phyloP scores from a whole-genome alignment of 1,140 invertebrate genomes.

The Drosophila ironensis region DNA sequence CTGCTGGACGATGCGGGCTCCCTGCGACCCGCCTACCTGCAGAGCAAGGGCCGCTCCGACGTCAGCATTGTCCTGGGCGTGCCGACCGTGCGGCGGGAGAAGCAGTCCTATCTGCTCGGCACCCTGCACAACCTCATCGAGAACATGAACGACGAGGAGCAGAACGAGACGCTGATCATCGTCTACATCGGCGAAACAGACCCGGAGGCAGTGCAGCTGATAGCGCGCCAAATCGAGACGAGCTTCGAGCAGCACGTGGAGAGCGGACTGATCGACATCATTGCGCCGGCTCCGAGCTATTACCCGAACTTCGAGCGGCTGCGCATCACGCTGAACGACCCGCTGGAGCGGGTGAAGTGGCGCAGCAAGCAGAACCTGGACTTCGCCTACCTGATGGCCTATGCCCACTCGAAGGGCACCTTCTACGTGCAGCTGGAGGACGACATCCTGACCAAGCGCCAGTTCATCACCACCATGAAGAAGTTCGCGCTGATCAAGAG shows the following conservation, averaged over 20 bases:
- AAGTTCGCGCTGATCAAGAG: conserved; percentile 92
- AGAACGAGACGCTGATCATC: conserved; percentile 92
- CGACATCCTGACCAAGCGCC: conserved; percentile 94
- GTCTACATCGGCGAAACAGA: conserved; percentile 95
- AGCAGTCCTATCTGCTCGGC: conserved; percentile 93
- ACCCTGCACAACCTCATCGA: conserved; percentile 94
- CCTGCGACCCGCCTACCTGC: conserved; percentile 89
- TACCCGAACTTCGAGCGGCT: conserved; percentile 94
- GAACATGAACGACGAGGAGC: conserved; percentile 89
- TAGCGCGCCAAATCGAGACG: conserved; percentile 89
- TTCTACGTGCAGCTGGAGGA: conserved; percentile 97
- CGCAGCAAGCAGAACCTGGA: conserved; percentile 98
- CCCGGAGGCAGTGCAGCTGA: conserved; percentile 87
- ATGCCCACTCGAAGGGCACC: conserved; percentile 90
- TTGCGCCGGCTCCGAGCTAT: conserved; percentile 92
- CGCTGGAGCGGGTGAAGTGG: conserved; percentile 94
- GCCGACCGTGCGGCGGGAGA: conserved; percentile 94
- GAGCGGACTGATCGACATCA: conserved; percentile 93
- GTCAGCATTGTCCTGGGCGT: conserved; percentile 92
- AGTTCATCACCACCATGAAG: conserved; percentile 93
- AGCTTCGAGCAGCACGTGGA: conserved; percentile 90
- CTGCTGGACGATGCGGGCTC: conserved; percentile 90
- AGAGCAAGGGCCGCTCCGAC: conserved; percentile 88
- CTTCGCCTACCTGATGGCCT: conserved; percentile 98
- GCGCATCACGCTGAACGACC: conserved; percentile 92